Percentiles rank a stretch among this genome's conserved stretches.
Evolutionary conservation across 2,888 invertebrate genomes (phyloP).

Genomic region (Polymixis flavicincta): DNA sequence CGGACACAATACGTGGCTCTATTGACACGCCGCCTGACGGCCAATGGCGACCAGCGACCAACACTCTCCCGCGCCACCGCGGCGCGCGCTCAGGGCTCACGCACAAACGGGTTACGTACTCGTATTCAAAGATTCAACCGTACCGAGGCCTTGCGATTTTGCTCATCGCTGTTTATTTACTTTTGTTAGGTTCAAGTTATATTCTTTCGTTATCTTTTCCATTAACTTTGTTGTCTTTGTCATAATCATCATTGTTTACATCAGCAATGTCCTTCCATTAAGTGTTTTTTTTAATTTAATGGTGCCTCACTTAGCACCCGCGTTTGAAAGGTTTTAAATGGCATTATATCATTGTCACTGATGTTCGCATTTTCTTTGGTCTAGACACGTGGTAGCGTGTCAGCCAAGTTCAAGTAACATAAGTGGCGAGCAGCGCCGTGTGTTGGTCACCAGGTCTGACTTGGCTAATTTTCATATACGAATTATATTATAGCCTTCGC

Average conservation of each 20-base stretch:
- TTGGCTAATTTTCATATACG: too few species aligned
- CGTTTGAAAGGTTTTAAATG: conserved; percentile 3
- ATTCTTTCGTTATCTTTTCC: conserved; percentile 11
- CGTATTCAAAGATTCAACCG: conserved; percentile 41
- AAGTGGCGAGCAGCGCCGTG: too few species aligned
- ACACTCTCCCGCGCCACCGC: conserved; percentile 51
- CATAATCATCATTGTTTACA: conserved; percentile 21
- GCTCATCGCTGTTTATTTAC: conserved; percentile 16
- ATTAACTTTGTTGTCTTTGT: conserved; percentile 1
- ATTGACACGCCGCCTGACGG: conserved; percentile 76
- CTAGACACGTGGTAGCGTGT: too few species aligned
- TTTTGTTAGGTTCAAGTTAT: neutral
- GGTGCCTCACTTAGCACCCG: conserved; percentile 5
- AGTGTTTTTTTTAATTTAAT: conserved; percentile 26
- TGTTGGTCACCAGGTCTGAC: too few species aligned
- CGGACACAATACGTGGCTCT: conserved; percentile 74
- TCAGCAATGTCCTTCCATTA: conserved; percentile 17
- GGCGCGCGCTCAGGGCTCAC: conserved; percentile 32
- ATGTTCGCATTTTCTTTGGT: conserved; percentile 14
- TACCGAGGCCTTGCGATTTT: conserved; percentile 24
- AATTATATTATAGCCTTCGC: too few species aligned
- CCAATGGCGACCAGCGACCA: conserved; percentile 47
- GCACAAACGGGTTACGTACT: conserved; percentile 49
- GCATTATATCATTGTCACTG: neutral
- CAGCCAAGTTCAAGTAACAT: too few species aligned